Percentiles rank a stretch among this genome's conserved stretches.
These are phyloP conservation scores for Notocelia uddmanniana DNA, from an alignment of 2,888 invertebrate genomes.

Conservation along the genomic window DNA sequence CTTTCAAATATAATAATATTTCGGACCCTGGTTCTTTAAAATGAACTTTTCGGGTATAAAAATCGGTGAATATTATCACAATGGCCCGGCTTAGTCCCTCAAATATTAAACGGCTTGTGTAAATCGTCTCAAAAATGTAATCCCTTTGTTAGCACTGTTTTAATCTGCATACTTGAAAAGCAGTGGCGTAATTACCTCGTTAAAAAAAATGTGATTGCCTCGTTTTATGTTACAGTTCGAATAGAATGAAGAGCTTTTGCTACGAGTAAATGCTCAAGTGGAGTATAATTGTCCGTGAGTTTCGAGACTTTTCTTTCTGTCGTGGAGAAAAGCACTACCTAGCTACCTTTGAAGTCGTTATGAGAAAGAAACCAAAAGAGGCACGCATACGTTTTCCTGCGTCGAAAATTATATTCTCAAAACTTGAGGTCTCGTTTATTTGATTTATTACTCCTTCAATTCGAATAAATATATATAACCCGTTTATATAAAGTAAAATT, in stretches of 20 bases:
- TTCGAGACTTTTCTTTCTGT: constrained; percentile 4
- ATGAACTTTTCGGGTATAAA: background rate
- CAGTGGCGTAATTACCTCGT: constrained; percentile 38
- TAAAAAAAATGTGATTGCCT: constrained; percentile 38
- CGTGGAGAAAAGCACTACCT: constrained; percentile 8
- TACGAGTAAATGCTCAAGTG: constrained; percentile 5
- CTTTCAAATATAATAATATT: background rate
- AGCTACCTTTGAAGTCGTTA: background rate
- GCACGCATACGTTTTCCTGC: no score
- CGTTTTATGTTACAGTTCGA: constrained; percentile 33
- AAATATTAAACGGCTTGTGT: constrained; percentile 25
- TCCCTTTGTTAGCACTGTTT: constrained; percentile 21
- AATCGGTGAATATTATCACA: constrained; percentile 4
- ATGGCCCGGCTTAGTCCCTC: constrained; percentile 12
- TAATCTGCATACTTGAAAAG: constrained; percentile 37
- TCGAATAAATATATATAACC: no score
- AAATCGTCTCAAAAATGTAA: constrained; percentile 27
- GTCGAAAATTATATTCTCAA: background rate
- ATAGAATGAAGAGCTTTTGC: constrained; percentile 31
- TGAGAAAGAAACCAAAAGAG: constrained; percentile 1
- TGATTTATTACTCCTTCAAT: no score
- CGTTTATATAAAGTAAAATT: no score
- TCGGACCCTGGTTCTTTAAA: background rate
- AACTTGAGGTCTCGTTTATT: no score
- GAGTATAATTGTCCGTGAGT: constrained; percentile 22